These are phyloP conservation scores for Lordiphosa collinella DNA, from an alignment of 1,140 invertebrate genomes.

Conservation along the genomic window DNA sequence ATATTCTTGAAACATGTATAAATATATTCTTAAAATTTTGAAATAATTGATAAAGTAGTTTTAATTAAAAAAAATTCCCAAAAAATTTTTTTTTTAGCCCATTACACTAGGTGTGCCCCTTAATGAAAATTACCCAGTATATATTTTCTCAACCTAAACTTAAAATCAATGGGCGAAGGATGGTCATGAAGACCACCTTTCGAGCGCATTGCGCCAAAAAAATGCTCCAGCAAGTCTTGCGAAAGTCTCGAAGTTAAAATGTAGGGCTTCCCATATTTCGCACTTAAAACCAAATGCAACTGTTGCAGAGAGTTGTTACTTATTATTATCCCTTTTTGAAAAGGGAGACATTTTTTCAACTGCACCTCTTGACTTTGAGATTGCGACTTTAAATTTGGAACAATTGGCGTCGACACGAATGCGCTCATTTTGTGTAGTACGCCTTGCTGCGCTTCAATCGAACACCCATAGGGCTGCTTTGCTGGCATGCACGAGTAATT, in stretches of 20 bases:
- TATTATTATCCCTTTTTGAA: constrained; percentile 2
- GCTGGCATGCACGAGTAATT: no score
- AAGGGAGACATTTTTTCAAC: not conserved
- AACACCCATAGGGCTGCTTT: no score
- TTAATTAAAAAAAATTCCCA: not conserved
- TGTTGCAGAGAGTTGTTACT: not conserved
- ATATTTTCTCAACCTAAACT: not conserved
- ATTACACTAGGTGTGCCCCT: no score
- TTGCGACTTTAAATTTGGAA: no score
- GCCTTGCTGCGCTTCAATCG: not conserved
- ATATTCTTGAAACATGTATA: no score
- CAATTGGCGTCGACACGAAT: not conserved
- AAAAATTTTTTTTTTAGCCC: not conserved
- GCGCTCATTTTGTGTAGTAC: not conserved
- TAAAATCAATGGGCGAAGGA: not conserved
- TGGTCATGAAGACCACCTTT: constrained; percentile 11
- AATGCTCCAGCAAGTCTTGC: constrained; percentile 15
- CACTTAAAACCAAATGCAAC: not conserved
- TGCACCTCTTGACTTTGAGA: no score
- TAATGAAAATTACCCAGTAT: not conserved
- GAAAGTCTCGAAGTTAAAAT: constrained; percentile 1
- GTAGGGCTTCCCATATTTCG: constrained; percentile 5
- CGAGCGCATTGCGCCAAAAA: constrained; percentile 13
- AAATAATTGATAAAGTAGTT: not conserved
- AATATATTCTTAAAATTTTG: no score